Evolutionary conservation across 2,113 vertebrate species (phyloP).

Genomic region (Erinaceus europaeus): DNA sequence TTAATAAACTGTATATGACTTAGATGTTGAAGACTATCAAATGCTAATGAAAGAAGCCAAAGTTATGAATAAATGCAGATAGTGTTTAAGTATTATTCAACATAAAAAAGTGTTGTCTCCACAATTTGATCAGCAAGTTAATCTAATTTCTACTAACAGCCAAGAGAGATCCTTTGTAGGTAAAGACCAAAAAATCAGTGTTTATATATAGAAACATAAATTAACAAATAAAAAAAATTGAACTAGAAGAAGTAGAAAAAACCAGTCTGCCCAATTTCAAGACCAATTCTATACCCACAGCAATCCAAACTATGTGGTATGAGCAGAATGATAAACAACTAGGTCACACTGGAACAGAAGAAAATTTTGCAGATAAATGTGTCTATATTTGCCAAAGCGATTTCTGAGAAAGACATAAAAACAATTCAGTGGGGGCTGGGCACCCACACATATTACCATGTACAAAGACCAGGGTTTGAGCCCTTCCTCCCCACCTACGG

Average conservation of each 20-base stretch:
- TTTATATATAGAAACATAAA: too few relatives aligned
- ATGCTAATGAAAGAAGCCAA: neutral
- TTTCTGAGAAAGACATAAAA: constrained; percentile 16
- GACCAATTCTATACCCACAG: neutral
- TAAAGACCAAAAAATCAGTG: too few relatives aligned
- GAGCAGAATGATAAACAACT: neutral
- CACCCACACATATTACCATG: too few relatives aligned
- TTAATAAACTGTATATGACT: neutral
- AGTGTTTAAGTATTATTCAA: neutral
- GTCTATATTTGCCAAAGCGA: neutral
- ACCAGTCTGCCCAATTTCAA: neutral
- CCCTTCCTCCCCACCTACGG: too few relatives aligned
- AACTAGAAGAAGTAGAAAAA: neutral
- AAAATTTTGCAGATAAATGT: neutral
- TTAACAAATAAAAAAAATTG: neutral
- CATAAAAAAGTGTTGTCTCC: neutral
- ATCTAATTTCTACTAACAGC: neutral
- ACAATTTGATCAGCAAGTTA: neutral
- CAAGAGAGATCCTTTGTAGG: neutral
- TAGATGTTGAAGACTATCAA: too few relatives aligned
- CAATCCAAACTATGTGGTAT: neutral
- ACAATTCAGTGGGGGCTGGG: neutral
- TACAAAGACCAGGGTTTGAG: too few relatives aligned
- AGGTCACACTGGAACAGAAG: neutral
- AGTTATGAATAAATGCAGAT: neutral